A percentile compares a stretch with the other conserved stretches of the same genome.
Conservation (phyloP, 2,888 invertebrate species). For the Eustalomyia histrio region DNA sequence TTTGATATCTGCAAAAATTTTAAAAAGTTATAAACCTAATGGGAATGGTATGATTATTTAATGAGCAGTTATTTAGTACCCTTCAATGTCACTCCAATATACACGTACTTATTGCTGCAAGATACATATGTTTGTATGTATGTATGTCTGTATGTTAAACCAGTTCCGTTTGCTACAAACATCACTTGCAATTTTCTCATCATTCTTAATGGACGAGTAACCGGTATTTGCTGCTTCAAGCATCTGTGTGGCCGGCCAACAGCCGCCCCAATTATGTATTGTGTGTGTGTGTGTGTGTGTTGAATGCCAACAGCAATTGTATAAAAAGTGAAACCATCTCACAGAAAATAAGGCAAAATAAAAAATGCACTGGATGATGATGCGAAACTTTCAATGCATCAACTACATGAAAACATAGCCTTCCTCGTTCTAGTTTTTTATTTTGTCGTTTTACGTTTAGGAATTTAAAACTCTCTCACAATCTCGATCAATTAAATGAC, state of each 20-base stretch:
- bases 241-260: slow-evolving; percentile 53
- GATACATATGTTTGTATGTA: too few species aligned
- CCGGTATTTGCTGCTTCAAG: slow-evolving; percentile 39
- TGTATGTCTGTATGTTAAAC: too few species aligned
- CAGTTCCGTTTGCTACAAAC: slow-evolving; percentile 25
- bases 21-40: too few species aligned
- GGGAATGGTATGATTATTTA: slow-evolving; percentile 12
- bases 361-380: slow-evolving; percentile 63
- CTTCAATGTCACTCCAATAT: background rate
- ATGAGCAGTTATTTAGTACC: background rate
- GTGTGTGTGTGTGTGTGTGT: slow-evolving; percentile 24
- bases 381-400: background rate
- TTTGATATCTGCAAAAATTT: too few species aligned
- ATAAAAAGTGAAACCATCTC: slow-evolving; percentile 71
- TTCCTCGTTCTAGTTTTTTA: background rate
- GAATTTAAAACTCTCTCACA: background rate
- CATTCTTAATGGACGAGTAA: slow-evolving; percentile 45
- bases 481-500: background rate
- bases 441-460: background rate
- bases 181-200: slow-evolving; percentile 62
- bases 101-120: background rate
- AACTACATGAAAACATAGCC: background rate
- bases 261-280: slow-evolving; percentile 55
- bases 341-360: slow-evolving; percentile 67
- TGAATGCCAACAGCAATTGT: slow-evolving; percentile 66